A percentile compares a stretch with the other conserved stretches of the same genome.
phyloP scores from a whole-genome alignment of 2,888 invertebrate species.

The Bursaphelenchus okinawaensis region DNA sequence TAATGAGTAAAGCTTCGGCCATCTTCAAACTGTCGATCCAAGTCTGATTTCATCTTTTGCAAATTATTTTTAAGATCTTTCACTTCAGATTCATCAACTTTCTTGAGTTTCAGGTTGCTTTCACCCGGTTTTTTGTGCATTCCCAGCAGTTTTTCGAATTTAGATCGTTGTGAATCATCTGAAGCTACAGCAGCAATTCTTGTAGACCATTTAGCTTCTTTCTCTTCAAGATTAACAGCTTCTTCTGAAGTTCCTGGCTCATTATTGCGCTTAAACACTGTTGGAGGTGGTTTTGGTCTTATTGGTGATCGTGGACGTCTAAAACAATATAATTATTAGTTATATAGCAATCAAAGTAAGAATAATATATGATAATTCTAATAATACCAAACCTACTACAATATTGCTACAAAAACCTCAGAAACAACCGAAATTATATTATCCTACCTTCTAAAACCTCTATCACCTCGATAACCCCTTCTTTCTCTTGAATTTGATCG shows the following conservation, averaged over 20 bases:
- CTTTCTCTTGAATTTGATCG: neutral
- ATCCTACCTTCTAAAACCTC: too few species aligned
- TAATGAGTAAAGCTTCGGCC: constrained; percentile 5
- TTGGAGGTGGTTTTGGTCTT: neutral
- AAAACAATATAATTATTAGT: neutral
- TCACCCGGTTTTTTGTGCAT: constrained; percentile 8
- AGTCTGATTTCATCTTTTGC: neutral
- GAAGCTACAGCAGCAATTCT: constrained; percentile 12
- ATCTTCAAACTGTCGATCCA: constrained; percentile 9
- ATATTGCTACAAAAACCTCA: too few species aligned
- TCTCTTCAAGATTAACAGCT: neutral
- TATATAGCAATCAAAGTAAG: neutral
- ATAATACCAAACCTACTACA: too few species aligned
- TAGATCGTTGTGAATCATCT: constrained; percentile 4
- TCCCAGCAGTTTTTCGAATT: constrained; percentile 12
- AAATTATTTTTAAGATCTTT: neutral
- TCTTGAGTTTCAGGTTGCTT: neutral
- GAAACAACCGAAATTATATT: neutral
- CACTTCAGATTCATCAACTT: neutral
- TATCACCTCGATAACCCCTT: neutral
- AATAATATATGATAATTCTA: too few species aligned
- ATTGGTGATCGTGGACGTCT: neutral
- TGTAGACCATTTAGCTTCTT: constrained; percentile 8
- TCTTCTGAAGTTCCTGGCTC: neutral
- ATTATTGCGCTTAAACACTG: neutral